Base-by-base conservation (phyloP, 2,113 vertebrate species). In the Brachyistius frenatus region DNA sequence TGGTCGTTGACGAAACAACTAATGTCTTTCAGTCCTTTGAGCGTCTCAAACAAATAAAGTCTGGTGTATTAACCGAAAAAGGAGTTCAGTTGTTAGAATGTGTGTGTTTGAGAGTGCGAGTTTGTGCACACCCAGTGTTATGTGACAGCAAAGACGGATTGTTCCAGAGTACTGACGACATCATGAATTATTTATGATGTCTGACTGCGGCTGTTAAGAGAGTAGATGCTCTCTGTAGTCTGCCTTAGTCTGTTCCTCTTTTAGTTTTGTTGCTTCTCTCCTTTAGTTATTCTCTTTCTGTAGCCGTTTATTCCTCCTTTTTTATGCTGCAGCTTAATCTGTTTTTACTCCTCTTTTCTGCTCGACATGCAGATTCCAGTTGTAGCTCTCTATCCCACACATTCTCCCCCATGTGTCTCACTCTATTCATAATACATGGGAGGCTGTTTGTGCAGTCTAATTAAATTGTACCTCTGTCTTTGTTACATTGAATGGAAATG, bases 151-250 rank as follows among this genome's bases (percentile, higher is more conserved):
- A 61, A 66, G 69, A 67, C 57, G 2, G 65, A 80, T 83, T 73
- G 62, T 78, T 76, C 57, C 76, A 52, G 53, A 49, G 11, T 55
- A 33, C 71, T 67, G 81, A 65, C 66, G 66, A 80, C 70, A 8
- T 65, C n/a, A 46, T 89, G 2, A 80, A 79, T 91, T 63, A 88
- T 91, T 76, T 10, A 88, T 72, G 57, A 70, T 37, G 31, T 66
- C 75, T 80, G 64, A 88, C 80, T 81, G 81, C 54, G 63, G 31
- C 56, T 54, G 65, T 88, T 83, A 73, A 23, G 70, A 55, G 54
- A 47, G 47, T 47, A 31, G 55, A 77, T 7, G 13, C 46, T 84
- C 61, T 46, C 35, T 16, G 35, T 69, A 36, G 35, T 54, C 5
- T 5, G 0, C 11, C n/a, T 47, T 65, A n/a, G n/a, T 54, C 55